These are phyloP conservation scores for Neostethus bicornis DNA, from an alignment of 2,797 vertebrate species.

Conservation along the genomic window DNA sequence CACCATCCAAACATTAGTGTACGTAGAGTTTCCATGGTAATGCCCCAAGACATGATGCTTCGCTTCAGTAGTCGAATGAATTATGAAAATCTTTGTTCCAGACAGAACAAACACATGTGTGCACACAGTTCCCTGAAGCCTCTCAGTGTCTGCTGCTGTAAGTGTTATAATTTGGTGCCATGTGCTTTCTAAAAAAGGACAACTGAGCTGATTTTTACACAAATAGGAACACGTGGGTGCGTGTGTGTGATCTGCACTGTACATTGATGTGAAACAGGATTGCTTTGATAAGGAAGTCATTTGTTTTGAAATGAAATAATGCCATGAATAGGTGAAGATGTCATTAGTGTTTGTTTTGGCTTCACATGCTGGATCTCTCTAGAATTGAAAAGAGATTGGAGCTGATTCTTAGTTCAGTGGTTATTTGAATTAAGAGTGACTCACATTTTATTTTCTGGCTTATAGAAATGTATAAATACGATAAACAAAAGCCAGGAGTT, in stretches of 20 bases:
- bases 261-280: constrained; percentile 44
- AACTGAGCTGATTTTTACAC: constrained; percentile 35
- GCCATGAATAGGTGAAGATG: constrained; percentile 10
- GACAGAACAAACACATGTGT: constrained; percentile 26
- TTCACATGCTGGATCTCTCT: constrained; percentile 1
- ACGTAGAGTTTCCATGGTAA: constrained; percentile 63
- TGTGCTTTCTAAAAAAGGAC: constrained; percentile 48
- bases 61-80: constrained; percentile 58
- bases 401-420: constrained; percentile 19
- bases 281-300: constrained; percentile 33
- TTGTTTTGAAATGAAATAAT: constrained; percentile 24
- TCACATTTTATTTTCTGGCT: constrained; percentile 14
- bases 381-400: constrained; percentile 10
- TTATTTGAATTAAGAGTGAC: constrained; percentile 29
- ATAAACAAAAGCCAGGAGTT: constrained; percentile 10
- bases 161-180: constrained; percentile 23
- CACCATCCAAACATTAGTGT: constrained; percentile 54
- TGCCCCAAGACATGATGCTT: constrained; percentile 44
- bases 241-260: constrained; percentile 3
- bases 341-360: constrained; percentile 3
- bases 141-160: constrained; percentile 19
- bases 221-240: not conserved
- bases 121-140: constrained; percentile 11
- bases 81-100: constrained; percentile 65
- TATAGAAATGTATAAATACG: not conserved